phyloP scores from a whole-genome alignment of 2,888 invertebrate genomes.

The Plebejus argus region DNA sequence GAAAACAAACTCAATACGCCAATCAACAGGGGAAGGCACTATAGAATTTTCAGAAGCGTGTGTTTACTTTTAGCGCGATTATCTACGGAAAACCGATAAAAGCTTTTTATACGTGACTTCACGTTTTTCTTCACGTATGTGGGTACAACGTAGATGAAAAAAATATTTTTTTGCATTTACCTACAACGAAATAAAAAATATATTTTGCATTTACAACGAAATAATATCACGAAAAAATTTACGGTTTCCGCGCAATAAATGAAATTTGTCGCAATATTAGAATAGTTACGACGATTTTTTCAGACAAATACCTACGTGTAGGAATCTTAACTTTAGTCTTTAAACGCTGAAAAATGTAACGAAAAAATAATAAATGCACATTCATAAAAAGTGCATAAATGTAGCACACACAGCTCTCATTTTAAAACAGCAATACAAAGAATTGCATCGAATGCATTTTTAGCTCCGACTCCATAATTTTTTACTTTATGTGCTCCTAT shows the following conservation, averaged over 20 bases:
- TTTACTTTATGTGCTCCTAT: constrained; percentile 17
- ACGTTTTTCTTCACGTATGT: background rate
- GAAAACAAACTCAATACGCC: constrained; percentile 55
- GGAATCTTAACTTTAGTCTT: background rate
- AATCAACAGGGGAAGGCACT: constrained; percentile 48
- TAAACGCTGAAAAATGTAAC: background rate
- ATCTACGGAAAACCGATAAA: constrained; percentile 8
- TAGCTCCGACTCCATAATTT: constrained; percentile 6
- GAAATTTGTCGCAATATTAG: too few species aligned
- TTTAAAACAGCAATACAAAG: constrained; percentile 5
- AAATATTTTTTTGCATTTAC: too few species aligned
- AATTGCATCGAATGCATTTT: constrained; percentile 10
- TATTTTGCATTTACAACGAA: too few species aligned
- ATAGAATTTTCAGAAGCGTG: constrained; percentile 6
- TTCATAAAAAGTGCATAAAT: too few species aligned
- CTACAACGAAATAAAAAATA: too few species aligned
- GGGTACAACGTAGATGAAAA: too few species aligned
- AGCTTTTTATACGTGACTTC: background rate
- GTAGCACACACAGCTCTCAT: background rate
- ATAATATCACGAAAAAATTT: too few species aligned
- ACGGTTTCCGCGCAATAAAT: too few species aligned
- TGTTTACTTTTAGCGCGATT: constrained; percentile 20
- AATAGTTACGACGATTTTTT: too few species aligned
- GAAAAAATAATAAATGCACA: background rate
- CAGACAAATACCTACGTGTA: too few species aligned